Percentiles rank a stretch among this genome's conserved stretches.
Conservation (phyloP, 2,888 invertebrate genomes). For the Eustalomyia histrio region DNA sequence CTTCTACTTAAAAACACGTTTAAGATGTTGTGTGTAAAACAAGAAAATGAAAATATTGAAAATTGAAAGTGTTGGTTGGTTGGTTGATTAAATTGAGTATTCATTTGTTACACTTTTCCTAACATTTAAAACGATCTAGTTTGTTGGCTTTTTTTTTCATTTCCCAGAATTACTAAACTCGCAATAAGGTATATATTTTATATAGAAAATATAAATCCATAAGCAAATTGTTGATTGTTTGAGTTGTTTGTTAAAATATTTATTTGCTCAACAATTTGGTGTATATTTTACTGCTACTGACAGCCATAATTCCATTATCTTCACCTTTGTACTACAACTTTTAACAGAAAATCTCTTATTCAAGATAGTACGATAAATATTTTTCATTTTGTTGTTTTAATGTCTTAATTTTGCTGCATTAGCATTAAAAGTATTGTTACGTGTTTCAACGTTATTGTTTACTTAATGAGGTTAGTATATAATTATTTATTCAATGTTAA, state of each 20-base stretch:
- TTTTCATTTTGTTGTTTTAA: background rate
- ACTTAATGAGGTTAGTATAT: constrained; percentile 46
- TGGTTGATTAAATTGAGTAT: background rate
- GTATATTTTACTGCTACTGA: constrained; percentile 1
- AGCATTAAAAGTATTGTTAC: constrained; percentile 9
- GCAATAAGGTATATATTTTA: background rate
- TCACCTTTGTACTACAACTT: background rate
- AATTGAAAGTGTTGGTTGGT: constrained; percentile 52
- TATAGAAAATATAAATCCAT: background rate
- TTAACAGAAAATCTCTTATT: constrained; percentile 8
- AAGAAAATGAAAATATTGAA: constrained; percentile 24
- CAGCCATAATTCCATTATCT: background rate
- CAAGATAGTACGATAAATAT: constrained; percentile 25
- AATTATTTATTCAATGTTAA: constrained; percentile 51
- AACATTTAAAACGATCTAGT: constrained; percentile 13
- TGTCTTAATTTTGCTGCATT: background rate
- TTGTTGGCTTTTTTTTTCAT: background rate
- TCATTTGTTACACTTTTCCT: background rate
- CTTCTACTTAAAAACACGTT: constrained; percentile 7
- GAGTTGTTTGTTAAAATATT: background rate
- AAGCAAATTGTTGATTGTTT: background rate
- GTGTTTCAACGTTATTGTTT: constrained; percentile 7
- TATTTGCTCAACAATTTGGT: background rate
- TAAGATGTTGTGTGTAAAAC: background rate
- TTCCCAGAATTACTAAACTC: background rate